Evolutionary conservation across 2,888 invertebrate genomes (phyloP), one percentile per base, ranked within the genome.

Genomic region (Paralinhomoeus sp.): DNA sequence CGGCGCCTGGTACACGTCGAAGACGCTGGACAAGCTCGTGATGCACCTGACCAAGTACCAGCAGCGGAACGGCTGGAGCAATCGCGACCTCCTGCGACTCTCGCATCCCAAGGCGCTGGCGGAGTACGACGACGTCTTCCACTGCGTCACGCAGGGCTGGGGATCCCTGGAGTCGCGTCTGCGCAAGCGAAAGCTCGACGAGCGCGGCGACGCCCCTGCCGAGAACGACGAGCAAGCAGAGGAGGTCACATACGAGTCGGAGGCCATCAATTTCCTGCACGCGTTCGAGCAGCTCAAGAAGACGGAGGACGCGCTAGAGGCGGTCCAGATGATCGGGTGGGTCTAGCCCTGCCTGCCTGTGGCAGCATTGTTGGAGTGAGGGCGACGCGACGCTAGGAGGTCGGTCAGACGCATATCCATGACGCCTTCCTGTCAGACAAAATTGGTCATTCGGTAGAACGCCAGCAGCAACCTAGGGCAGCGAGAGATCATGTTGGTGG

Each of bases 1-100:
- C 21, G 64, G 64, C 42, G 64, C 68, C 7, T 80, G 77, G 76
- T 80, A 79, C 57, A 58, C 64, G 21, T 65, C 62, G 2, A 74
- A 73, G 58, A 67, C 72, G 17, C 71, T 76, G 0, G 60, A 70
- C 58, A 71, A 73, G 42, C 64, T 80, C 37, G 75, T 73, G 1
- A 68, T 72, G 52, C 73, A 73, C 50, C 68, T 77, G 21, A 73
- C 74, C 3, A 70, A 72, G 56, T 72, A 71, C 44, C 71, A 71
- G 42, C 71, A 73, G 12, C 70, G 73, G 49, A 71, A 80, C 12
- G 27, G 27, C 27, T 24, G 27, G 33, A 13, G 20, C 20, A 18
- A 40, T 24, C 75, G 73, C 54, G 78, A 77, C 52, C 66, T 80
- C n/a, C 64, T 73, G 69, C 57, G 66, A 27, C 53, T 63, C 35